A percentile compares a stretch with the other conserved stretches of the same genome.
Conservation (phyloP, 2,797 vertebrate genomes). For the Sternotherus odoratus region DNA sequence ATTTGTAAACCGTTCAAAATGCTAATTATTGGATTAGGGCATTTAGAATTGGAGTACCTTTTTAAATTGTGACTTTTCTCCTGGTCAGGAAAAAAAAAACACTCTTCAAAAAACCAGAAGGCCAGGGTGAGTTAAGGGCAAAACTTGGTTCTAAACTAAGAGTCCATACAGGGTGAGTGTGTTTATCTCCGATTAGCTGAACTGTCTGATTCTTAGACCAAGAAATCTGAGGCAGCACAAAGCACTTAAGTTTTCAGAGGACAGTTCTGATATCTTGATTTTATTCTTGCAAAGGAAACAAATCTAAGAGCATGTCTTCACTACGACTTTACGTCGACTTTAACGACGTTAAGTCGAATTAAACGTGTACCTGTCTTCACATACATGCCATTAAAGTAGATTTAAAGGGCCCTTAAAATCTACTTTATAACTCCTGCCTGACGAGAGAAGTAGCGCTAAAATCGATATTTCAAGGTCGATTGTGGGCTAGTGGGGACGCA, state of each 20-base stretch:
- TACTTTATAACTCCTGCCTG: too few species aligned
- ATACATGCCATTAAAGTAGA: too few species aligned
- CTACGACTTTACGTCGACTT: too few species aligned
- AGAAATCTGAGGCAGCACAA: neutral
- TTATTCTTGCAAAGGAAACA: slow-evolving; percentile 26
- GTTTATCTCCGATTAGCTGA: neutral
- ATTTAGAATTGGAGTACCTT: neutral
- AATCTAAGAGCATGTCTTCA: neutral
- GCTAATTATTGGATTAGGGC: neutral
- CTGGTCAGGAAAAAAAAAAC: neutral
- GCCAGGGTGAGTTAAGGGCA: too few species aligned
- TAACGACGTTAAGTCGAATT: too few species aligned
- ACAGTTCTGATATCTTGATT: neutral
- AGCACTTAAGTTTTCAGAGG: too few species aligned
- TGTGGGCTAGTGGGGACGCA: too few species aligned
- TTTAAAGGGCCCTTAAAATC: too few species aligned
- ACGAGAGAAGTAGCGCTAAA: too few species aligned
- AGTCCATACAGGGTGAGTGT: accelerated
- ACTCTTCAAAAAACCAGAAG: neutral
- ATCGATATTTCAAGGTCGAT: too few species aligned
- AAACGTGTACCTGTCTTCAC: too few species aligned
- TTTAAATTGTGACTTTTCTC: neutral
- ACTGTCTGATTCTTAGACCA: neutral
- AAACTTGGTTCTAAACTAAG: slow-evolving; percentile 7
- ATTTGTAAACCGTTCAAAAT: neutral